Evolutionary conservation across 2,888 invertebrate species (phyloP), one percentile per base, ranked within the genome.

Genomic region (Priocnemis perturbator): DNA sequence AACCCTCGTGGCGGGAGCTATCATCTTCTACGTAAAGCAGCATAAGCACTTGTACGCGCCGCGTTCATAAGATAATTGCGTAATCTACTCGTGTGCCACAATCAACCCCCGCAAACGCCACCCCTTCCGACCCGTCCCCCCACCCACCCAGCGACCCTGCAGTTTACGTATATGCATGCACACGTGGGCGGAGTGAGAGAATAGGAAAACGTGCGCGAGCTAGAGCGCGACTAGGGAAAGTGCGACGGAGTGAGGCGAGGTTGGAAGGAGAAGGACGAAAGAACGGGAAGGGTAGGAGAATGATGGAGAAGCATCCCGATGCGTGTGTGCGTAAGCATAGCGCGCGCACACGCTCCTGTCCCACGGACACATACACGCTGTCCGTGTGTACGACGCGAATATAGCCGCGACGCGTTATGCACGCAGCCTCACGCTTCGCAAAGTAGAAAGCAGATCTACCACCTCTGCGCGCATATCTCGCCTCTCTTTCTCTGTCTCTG

Each of bases 11-110:
- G 69, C 76, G 71, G 76, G 64, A 72, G 67, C 78, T 69, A 80
- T 79, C 79, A 78, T 79, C 80, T 74, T 79, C 71, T 68, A 67
- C 75, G 71, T 69, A 74, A 75, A 75, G 78, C 78, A 74, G 71
- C 76, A 72, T 73, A 74, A 76, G 77, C 73, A 75, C 77, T 79
- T 73, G 73, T 81, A 81, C 78, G 77, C 77, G 79, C 76, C 77
- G 75, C 81, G 81, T 82, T 84, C 81, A 84, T 85, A 82, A 85
- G 85, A 83, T 85, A 85, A 85, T 85, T 83, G 85, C 79, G 82
- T 85, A 85, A 85, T 85, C 81, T 81, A 81, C 85, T 82, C 80
- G 75, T 73, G 76, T 79, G 77, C 81, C 77, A 80, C 81, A 79
- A 83, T 83, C 83, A 82, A 83, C 82, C 81, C 83, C 79, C 77